Percentiles rank a stretch among this genome's conserved stretches.
These are phyloP conservation scores for Hippocampus zosterae DNA, from an alignment of 2,113 vertebrate genomes.

Conservation along the genomic window DNA sequence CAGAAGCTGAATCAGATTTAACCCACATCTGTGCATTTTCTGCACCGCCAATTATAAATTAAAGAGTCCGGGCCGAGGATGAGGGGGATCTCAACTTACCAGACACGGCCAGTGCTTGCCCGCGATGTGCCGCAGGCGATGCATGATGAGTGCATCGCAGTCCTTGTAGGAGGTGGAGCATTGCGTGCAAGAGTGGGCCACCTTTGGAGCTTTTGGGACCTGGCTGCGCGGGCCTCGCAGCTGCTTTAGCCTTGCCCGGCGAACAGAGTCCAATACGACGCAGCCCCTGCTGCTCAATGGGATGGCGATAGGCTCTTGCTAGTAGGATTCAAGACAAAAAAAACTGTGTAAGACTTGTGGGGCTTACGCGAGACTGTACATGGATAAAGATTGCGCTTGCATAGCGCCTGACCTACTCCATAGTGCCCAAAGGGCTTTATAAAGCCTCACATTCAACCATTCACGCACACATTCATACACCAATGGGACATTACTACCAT, in stretches of 20 bases:
- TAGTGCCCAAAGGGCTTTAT: too few relatives aligned
- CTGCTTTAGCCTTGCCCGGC: conserved; percentile 62
- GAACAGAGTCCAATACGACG: conserved; percentile 55
- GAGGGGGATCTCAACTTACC: conserved; percentile 54
- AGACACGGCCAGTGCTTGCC: conserved; percentile 80
- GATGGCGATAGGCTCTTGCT: conserved; percentile 42
- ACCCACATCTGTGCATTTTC: too few relatives aligned
- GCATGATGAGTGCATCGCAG: conserved; percentile 75
- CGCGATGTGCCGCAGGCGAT: conserved; percentile 73
- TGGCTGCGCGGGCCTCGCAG: conserved; percentile 61
- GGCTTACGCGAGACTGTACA: neutral
- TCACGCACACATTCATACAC: too few relatives aligned
- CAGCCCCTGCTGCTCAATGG: conserved; percentile 48
- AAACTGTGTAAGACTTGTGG: neutral
- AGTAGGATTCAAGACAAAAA: conserved; percentile 29
- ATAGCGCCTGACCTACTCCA: too few relatives aligned
- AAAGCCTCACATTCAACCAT: too few relatives aligned
- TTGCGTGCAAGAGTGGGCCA: conserved; percentile 67
- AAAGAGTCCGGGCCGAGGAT: neutral
- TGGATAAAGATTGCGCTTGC: neutral
- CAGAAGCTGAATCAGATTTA: too few relatives aligned
- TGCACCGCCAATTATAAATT: too few relatives aligned
- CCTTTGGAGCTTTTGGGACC: conserved; percentile 55
- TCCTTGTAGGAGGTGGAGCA: conserved; percentile 68
- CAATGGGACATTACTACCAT: too few relatives aligned